Evolutionary conservation across 2,888 invertebrate genomes (phyloP).

Genomic region (Andrena minutula): DNA sequence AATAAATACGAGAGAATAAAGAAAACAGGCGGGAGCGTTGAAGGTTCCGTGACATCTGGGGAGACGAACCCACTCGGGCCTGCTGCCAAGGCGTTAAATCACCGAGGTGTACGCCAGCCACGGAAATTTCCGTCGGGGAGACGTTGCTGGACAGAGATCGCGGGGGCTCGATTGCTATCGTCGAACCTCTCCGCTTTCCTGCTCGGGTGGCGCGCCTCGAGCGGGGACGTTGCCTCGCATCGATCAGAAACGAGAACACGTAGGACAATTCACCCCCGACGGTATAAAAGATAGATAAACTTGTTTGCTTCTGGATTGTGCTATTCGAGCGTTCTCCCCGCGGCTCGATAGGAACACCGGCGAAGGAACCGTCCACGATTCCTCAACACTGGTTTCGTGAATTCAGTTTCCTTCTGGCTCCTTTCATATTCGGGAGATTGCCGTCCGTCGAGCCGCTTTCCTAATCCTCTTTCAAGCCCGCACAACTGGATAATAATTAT

Average conservation of each 20-base stretch:
- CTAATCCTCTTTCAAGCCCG: constrained; percentile 36
- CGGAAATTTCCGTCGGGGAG: constrained; percentile 54
- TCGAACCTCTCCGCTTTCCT: constrained; percentile 19
- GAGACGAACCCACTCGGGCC: constrained; percentile 33
- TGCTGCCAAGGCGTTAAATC: constrained; percentile 60
- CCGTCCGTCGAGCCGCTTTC: constrained; percentile 8
- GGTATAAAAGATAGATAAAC: not conserved
- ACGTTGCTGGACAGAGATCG: constrained; percentile 12
- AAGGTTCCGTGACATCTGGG: constrained; percentile 50
- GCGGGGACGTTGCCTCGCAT: not conserved
- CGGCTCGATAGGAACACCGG: constrained; percentile 28
- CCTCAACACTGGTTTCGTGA: constrained; percentile 23
- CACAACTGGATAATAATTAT: constrained; percentile 61
- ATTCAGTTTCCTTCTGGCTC: constrained; percentile 24
- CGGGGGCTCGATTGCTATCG: constrained; percentile 8
- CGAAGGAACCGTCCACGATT: constrained; percentile 28
- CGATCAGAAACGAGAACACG: not conserved
- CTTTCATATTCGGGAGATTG: not conserved
- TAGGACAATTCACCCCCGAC: not conserved
- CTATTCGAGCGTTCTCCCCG: constrained; percentile 16
- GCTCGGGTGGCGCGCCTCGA: not conserved
- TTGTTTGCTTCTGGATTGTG: constrained; percentile 27
- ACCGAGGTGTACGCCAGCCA: constrained; percentile 37
- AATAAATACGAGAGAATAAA: constrained; percentile 15
- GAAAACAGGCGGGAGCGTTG: constrained; percentile 5